A percentile compares a stretch with the other conserved stretches of the same genome.
phyloP scores from a whole-genome alignment of 1,140 invertebrate species.

The Cherax destructor region DNA sequence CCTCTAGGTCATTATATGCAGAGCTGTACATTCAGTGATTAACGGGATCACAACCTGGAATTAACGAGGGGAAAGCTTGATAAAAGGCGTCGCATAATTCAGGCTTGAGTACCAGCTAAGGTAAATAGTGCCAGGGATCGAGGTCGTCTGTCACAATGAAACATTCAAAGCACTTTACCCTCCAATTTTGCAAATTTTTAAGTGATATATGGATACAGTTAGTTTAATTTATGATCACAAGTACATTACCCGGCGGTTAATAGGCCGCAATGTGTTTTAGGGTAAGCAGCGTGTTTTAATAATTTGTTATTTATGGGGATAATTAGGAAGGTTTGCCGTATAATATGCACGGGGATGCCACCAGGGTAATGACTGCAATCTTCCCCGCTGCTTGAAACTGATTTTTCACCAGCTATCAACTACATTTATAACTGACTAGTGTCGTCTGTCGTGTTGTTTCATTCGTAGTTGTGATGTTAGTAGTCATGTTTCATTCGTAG shows the following conservation, averaged over 20 bases:
- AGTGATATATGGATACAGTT: not conserved
- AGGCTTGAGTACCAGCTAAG: slow-evolving; percentile 11
- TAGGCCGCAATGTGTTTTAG: not conserved
- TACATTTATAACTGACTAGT: no score
- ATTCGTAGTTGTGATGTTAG: no score
- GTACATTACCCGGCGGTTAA: not conserved
- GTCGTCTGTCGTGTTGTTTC: no score
- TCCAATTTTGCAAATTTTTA: not conserved
- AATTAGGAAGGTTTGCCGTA: not conserved
- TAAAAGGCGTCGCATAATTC: slow-evolving; percentile 9
- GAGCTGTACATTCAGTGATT: slow-evolving; percentile 1
- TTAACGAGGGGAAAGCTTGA: slow-evolving; percentile 1
- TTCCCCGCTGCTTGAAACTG: no score
- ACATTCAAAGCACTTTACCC: not conserved
- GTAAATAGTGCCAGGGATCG: not conserved
- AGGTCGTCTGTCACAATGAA: not conserved
- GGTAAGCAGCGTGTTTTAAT: not conserved
- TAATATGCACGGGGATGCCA: not conserved
- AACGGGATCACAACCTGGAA: slow-evolving; percentile 17
- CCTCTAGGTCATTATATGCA: not conserved
- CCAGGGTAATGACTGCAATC: no score
- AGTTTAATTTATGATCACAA: not conserved
- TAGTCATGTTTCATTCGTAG: no score
- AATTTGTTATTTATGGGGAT: not conserved
- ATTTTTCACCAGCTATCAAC: no score